A percentile compares a stretch with the other conserved stretches of the same genome.
Evolutionary conservation across 2,888 invertebrate genomes (phyloP).

Genomic region (Patella caerulea): DNA sequence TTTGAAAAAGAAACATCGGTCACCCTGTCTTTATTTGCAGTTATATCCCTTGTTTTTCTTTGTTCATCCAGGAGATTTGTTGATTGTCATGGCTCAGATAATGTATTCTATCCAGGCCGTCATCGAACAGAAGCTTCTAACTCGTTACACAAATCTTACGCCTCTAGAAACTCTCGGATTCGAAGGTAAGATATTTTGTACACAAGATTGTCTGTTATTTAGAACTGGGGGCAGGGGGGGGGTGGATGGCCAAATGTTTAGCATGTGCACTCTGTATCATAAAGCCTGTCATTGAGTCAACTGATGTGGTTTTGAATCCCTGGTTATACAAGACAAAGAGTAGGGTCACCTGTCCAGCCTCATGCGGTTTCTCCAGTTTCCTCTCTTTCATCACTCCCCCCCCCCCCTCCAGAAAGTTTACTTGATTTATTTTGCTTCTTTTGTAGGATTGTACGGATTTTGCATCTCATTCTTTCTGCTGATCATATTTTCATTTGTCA

Average conservation of each 20-base stretch:
- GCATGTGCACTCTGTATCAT: no score
- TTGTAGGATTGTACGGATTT: constrained; percentile 80
- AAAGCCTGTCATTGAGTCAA: no score
- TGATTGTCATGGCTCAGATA: constrained; percentile 79
- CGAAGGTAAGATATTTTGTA: constrained; percentile 79
- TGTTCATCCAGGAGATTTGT: constrained; percentile 73
- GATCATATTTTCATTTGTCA: constrained; percentile 85
- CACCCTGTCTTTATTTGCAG: no score
- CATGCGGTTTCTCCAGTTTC: neutral
- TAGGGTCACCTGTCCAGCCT: no score
- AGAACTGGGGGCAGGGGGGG: neutral
- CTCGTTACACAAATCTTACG: constrained; percentile 84
- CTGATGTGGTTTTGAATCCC: no score
- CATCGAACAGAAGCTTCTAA: constrained; percentile 91
- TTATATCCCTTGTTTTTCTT: neutral
- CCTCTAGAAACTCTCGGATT: constrained; percentile 93
- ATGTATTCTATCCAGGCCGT: constrained; percentile 93
- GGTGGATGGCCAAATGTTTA: no score
- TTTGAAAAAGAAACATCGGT: no score
- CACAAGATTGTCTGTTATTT: neutral
- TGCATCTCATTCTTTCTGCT: constrained; percentile 77
- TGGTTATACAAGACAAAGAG: no score
- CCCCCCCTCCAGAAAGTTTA: neutral
- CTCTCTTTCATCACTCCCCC: neutral
- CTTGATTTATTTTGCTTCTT: neutral